Conservation (phyloP, 2,888 invertebrate species). For the Silvanus unidentatus region DNA sequence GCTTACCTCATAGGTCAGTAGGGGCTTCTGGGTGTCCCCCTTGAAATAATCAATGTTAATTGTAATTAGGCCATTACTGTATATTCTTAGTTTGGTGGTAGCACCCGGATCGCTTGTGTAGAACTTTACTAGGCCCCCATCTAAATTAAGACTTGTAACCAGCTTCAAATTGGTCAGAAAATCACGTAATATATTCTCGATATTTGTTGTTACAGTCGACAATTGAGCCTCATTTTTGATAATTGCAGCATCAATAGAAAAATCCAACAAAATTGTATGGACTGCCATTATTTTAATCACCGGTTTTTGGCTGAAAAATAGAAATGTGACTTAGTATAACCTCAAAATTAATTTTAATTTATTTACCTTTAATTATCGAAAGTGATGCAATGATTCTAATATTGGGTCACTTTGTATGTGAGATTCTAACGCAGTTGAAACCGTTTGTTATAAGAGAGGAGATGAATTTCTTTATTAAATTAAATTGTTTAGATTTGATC, state of each 20-base stretch:
- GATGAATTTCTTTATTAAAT: too few relatives aligned
- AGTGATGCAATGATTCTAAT: too few relatives aligned
- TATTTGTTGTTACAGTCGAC: constrained; percentile 58
- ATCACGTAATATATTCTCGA: constrained; percentile 65
- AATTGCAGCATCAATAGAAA: constrained; percentile 65
- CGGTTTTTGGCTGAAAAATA: too few relatives aligned
- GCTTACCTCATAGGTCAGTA: constrained; percentile 68
- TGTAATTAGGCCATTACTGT: constrained; percentile 69
- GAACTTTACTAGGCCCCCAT: constrained; percentile 65
- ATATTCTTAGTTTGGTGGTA: constrained; percentile 66
- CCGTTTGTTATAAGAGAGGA: too few relatives aligned
- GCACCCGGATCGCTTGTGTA: constrained; percentile 66
- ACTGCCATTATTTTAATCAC: constrained; percentile 57
- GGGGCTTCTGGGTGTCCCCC: constrained; percentile 64
- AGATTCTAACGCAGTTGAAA: too few relatives aligned
- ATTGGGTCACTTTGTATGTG: too few relatives aligned
- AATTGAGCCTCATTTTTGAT: constrained; percentile 62
- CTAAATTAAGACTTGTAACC: constrained; percentile 60
- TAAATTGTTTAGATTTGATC: too few relatives aligned
- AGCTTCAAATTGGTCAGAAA: constrained; percentile 66
- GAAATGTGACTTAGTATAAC: too few relatives aligned
- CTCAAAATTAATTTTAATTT: too few relatives aligned
- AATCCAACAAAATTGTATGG: constrained; percentile 73
- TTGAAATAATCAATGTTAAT: constrained; percentile 79
- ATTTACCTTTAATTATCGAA: too few relatives aligned